Conservation (phyloP, 2,113 vertebrate species). For the Aythya baeri region DNA sequence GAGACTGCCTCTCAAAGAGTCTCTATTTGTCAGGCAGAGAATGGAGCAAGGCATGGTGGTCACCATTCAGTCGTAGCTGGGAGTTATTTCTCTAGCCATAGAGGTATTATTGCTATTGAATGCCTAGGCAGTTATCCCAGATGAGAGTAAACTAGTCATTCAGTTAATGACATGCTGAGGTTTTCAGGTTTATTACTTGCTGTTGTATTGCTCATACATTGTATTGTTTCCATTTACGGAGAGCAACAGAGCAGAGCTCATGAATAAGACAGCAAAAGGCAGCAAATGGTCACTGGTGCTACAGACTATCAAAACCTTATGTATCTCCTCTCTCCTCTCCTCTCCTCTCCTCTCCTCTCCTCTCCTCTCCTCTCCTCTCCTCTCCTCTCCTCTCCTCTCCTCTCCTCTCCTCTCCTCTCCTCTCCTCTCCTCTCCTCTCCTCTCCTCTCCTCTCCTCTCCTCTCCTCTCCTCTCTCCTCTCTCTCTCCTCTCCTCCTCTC, state of each 20-base stretch:
- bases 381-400: background rate
- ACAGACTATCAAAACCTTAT: background rate
- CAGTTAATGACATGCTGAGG: background rate
- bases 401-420: too few species aligned
- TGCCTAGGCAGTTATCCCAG: background rate
- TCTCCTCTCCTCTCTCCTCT: too few species aligned
- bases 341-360: too few species aligned
- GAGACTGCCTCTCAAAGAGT: background rate
- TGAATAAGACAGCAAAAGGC: background rate
- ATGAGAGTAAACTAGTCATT: background rate
- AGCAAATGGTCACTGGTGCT: background rate
- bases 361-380: background rate
- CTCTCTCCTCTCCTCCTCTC: background rate
- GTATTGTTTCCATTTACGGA: background rate
- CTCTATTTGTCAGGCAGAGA: background rate
- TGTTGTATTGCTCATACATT: background rate
- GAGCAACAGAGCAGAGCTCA: background rate
- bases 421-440: background rate
- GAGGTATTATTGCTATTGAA: background rate
- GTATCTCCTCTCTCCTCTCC: background rate
- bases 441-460: background rate
- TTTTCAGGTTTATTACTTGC: background rate
- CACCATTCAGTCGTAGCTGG: background rate
- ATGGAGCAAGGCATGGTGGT: accelerated
- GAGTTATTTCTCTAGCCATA: background rate